phyloP scores from a whole-genome alignment of 2,797 vertebrate genomes.

The Otus scops region DNA sequence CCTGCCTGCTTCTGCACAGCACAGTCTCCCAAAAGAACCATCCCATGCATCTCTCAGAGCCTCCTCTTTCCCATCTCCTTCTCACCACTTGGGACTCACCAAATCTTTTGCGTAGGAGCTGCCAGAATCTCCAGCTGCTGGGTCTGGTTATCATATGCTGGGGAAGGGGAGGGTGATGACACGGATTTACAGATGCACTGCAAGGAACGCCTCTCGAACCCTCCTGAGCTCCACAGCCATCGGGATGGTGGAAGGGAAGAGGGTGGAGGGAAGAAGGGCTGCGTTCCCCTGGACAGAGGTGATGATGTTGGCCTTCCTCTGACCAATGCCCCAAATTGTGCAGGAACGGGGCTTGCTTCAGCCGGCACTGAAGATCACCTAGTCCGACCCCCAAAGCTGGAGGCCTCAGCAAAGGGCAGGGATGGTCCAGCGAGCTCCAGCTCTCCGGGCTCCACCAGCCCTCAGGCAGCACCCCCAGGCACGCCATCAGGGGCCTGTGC shows the following conservation, averaged over 20 bases:
- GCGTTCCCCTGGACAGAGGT: neutral
- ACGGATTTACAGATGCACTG: neutral
- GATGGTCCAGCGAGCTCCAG: neutral
- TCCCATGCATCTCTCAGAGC: neutral
- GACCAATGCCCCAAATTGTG: rapidly evolving
- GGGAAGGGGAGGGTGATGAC: too few relatives aligned
- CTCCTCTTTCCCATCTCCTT: neutral
- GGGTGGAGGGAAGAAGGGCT: neutral
- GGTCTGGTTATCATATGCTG: neutral
- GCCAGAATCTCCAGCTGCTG: neutral
- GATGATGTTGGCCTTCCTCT: neutral
- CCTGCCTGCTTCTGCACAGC: neutral
- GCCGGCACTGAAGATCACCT: neutral
- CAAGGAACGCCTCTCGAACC: neutral
- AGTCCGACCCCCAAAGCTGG: neutral
- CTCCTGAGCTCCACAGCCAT: neutral
- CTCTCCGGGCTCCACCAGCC: neutral
- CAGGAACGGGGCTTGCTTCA: neutral
- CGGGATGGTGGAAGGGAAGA: too few relatives aligned
- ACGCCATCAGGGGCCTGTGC: rapidly evolving
- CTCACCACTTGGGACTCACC: neutral
- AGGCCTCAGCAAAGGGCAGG: neutral
- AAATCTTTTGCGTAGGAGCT: neutral
- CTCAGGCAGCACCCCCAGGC: too few relatives aligned
- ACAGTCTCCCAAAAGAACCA: too few relatives aligned